Percentiles rank a stretch among this genome's conserved stretches.
phyloP scores from a whole-genome alignment of 1,140 invertebrate genomes.

The Caenorhabditis remanei region DNA sequence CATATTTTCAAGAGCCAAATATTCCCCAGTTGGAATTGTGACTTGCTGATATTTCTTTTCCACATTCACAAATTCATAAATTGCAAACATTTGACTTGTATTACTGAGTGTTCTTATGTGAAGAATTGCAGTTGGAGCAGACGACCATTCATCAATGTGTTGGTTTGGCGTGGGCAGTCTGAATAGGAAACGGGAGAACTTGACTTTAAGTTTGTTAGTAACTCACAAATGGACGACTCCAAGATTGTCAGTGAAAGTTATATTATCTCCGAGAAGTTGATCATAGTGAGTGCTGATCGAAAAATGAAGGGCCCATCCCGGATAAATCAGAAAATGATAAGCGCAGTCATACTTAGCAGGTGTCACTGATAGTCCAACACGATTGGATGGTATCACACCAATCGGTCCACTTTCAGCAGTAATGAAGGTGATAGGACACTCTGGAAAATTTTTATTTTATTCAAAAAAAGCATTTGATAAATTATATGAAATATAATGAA shows the following conservation, averaged over 20 bases:
- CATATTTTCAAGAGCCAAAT: background rate
- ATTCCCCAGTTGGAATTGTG: slow-evolving; percentile 7
- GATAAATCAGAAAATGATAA: slow-evolving; percentile 8
- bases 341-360: slow-evolving; percentile 3
- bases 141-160: slow-evolving; percentile 21
- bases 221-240: slow-evolving; percentile 12
- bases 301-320: slow-evolving; percentile 10
- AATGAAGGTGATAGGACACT: background rate
- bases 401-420: slow-evolving; percentile 20
- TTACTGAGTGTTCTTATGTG: slow-evolving; percentile 23
- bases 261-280: slow-evolving; percentile 16
- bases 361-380: slow-evolving; percentile 3
- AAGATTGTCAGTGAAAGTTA: background rate
- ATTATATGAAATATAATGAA: background rate
- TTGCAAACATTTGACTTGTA: slow-evolving; percentile 27
- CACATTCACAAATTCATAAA: slow-evolving; percentile 26
- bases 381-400: background rate
- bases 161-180: slow-evolving; percentile 28
- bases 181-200: background rate
- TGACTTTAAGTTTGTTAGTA: too few relatives aligned
- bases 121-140: background rate
- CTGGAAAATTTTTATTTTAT: background rate
- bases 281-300: slow-evolving; percentile 30
- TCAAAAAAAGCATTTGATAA: background rate
- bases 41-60: slow-evolving; percentile 8